Base-by-base conservation (phyloP, 2,888 invertebrate genomes). In the Drosophila ochracea region DNA sequence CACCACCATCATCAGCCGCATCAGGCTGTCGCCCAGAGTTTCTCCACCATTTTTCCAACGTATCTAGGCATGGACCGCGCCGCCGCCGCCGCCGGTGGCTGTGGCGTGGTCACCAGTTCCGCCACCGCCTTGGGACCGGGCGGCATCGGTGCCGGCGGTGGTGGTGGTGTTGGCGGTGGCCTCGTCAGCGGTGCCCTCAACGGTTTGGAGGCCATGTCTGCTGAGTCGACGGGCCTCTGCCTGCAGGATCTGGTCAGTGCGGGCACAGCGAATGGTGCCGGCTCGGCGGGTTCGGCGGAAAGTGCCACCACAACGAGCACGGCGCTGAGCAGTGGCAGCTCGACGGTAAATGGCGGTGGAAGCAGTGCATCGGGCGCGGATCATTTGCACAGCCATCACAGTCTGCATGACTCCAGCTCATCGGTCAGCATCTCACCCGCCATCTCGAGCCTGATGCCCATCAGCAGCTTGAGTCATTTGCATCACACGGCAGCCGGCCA, bases 201-300 rank as follows among this genome's bases (percentile, higher is more conserved):
- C 57, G 92, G 91, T 25, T 82, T 95, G 90, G 95, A 95, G 91
- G 94, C 94, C 72, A 93, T 95, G 92, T 94, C 94, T 21, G 91
- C 91, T 25, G 95, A 96, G 92, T 92, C 93, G 30, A 94, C 95
- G 55, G 95, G 95, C 64, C 93, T 96, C 76, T 96, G 96, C 84
- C 94, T 96, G 71, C 96, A 96, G 93, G 96, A 96, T 92, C 93
- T 96, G 86, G 96, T 96, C 71, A 95, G 95, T 73, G 93, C 93
- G 69, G 94, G 94, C 78, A 94, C 94, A 64, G 94, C 91, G 39
- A 89, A 91, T 21, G 92, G 92, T 33, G 92, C 91, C 11, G 92
- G 92, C 25, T 92, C 91, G 6, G 89, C 91, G 1, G 91, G 91
- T 7, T 92, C 92, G 28, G 91, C 92, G 28, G 92, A 92, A 58